Evolutionary conservation across 2,797 vertebrate species (phyloP).

Genomic region (Parambassis ranga): DNA sequence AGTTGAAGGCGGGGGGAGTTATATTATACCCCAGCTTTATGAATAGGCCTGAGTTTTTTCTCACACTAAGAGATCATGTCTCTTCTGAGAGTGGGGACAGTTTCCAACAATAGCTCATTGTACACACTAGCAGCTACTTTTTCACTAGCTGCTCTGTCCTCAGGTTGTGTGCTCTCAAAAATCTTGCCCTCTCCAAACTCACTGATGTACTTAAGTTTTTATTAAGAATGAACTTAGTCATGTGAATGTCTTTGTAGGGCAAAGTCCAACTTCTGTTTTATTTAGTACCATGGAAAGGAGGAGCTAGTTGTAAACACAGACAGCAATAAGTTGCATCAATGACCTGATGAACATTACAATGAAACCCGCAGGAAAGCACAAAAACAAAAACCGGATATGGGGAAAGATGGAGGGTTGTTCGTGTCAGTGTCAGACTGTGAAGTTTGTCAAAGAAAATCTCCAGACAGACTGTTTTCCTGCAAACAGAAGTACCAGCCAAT

Average conservation of each 20-base stretch:
- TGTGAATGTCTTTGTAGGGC: background rate
- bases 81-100: slow-evolving; percentile 61
- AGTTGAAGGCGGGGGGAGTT: slow-evolving; percentile 37
- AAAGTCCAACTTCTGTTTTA: slow-evolving; percentile 38
- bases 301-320: background rate
- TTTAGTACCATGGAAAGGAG: background rate
- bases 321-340: background rate
- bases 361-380: slow-evolving; percentile 38
- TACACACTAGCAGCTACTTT: slow-evolving; percentile 61
- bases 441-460: slow-evolving; percentile 41
- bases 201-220: background rate
- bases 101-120: slow-evolving; percentile 79
- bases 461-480: slow-evolving; percentile 70
- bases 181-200: background rate
- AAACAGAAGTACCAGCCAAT: slow-evolving; percentile 70
- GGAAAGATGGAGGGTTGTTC: slow-evolving; percentile 42
- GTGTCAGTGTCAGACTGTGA: slow-evolving; percentile 9
- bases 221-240: no score
- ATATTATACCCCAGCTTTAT: slow-evolving; percentile 69
- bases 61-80: slow-evolving; percentile 73
- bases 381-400: slow-evolving; percentile 51
- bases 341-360: background rate
- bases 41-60: slow-evolving; percentile 77
- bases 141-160: slow-evolving; percentile 39
- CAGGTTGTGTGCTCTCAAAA: slow-evolving; percentile 21